Evolutionary conservation across 2,113 vertebrate species (phyloP), one percentile per base, ranked within the genome.

Genomic region (Serilophus lunatus): DNA sequence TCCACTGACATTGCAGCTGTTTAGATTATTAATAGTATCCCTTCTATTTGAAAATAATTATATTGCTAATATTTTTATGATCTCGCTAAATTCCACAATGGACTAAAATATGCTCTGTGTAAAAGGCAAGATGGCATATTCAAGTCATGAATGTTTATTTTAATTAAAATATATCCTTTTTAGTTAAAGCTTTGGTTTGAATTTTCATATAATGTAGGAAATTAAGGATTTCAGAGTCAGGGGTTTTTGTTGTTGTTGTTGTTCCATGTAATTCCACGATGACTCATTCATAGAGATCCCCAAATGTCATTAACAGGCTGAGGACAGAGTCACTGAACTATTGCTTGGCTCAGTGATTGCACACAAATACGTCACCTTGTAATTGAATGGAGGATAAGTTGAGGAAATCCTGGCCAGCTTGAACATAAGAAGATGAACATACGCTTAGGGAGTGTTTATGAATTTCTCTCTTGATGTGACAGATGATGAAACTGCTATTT

Each of bases 1-100:
- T 95, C 70, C 72, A 89, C 79, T 96, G 89, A 56, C 63, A 94
- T 72, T 96, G 85, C 88, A 97, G 74, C 90, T 96, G 86, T 91
- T 98, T 97, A 76, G 75, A 95, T 96, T 97, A 94, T 79, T 97
- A 96, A 94, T 95, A 85, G 84, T 92, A 82, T 86, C 75, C 50
- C 38, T 82, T 86, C 80, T 93, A 93, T 88, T 94, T 90, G 93
- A 93, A 95, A 97, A 88, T 90, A 96, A 95, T 93, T 82, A 92
- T 22, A 35, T 95, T 89, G 38, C 33, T 96, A 88, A 91, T 96
- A 96, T 79, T 95, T 88, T 60, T 88, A 54, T 79, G 68, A 87
- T 95, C 69, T 88, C 66, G 86, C 60, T 77, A 95, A 95, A 69
- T 95, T 82, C 88, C 19, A 86, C 53, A 40, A 26, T 88, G 75